Conservation (phyloP, 2,888 invertebrate species). For the Chaetoderma sp. region DNA sequence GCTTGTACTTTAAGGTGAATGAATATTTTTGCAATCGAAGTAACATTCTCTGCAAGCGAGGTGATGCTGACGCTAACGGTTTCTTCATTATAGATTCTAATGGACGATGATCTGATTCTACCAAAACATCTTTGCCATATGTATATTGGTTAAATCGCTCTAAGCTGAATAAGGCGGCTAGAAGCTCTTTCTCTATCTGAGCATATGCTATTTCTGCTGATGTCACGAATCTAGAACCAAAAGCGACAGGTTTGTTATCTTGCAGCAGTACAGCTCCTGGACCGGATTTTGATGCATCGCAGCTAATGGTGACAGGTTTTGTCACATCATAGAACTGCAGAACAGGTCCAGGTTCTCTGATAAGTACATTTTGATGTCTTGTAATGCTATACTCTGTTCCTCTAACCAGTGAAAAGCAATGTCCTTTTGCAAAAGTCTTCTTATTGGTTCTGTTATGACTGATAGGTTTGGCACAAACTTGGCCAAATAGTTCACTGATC, state of each 20-base stretch:
- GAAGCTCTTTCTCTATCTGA: constrained; percentile 25
- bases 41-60: constrained; percentile 14
- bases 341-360: not conserved
- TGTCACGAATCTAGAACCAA: constrained; percentile 12
- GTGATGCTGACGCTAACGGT: not conserved
- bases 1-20: not conserved
- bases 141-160: constrained; percentile 11
- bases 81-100: constrained; percentile 22
- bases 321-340: constrained; percentile 11
- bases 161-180: not conserved
- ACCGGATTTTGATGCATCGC: constrained; percentile 17
- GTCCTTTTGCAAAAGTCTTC: not conserved
- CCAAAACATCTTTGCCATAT: constrained; percentile 3
- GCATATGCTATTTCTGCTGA: constrained; percentile 15
- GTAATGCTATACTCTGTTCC: not conserved
- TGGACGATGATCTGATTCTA: constrained; percentile 22
- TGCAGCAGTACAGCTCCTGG: constrained; percentile 19
- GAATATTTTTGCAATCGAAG: constrained; percentile 16
- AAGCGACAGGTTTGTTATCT: constrained; percentile 10
- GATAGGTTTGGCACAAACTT: constrained; percentile 32
- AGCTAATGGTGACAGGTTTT: constrained; percentile 8
- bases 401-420: constrained; percentile 7
- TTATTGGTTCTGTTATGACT: constrained; percentile 7
- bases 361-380: constrained; percentile 6
- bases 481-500: constrained; percentile 30